These are phyloP conservation scores for Clostera curtula DNA, from an alignment of 2,888 invertebrate species.

Conservation along the genomic window DNA sequence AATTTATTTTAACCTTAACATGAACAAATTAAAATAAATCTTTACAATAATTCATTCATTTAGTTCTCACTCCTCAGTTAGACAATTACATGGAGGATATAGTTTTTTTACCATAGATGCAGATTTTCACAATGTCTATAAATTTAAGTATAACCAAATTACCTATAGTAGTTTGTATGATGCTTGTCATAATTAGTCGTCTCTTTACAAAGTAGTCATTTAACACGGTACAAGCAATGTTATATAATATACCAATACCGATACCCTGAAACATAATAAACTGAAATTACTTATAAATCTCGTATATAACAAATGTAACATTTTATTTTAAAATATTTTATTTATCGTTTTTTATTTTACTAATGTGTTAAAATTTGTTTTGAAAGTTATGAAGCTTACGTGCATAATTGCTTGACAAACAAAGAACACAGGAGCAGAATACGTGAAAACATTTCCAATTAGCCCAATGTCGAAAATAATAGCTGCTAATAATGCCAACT, in stretches of 20 bases:
- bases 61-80: too few species aligned
- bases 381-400: slow-evolving; percentile 23
- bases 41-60: too few species aligned
- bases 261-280: slow-evolving; percentile 27
- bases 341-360: too few species aligned
- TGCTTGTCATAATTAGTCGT: slow-evolving; percentile 35
- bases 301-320: too few species aligned
- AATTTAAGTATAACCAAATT: slow-evolving; percentile 10
- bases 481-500: slow-evolving; percentile 27
- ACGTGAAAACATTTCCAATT: slow-evolving; percentile 31
- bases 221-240: slow-evolving; percentile 31
- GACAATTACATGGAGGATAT: too few species aligned
- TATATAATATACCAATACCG: slow-evolving; percentile 36
- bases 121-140: too few species aligned
- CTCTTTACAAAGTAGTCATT: slow-evolving; percentile 45
- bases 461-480: slow-evolving; percentile 28
- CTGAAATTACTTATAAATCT: too few species aligned
- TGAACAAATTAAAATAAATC: too few species aligned
- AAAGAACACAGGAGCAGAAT: slow-evolving; percentile 30
- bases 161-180: slow-evolving; percentile 40
- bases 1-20: too few species aligned
- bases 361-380: too few species aligned
- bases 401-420: slow-evolving; percentile 37
- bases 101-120: too few species aligned
- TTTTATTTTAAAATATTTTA: too few species aligned